A percentile compares a stretch with the other conserved stretches of the same genome.
Evolutionary conservation across 2,888 invertebrate genomes (phyloP).

Genomic region (Cyclophora albipunctata): DNA sequence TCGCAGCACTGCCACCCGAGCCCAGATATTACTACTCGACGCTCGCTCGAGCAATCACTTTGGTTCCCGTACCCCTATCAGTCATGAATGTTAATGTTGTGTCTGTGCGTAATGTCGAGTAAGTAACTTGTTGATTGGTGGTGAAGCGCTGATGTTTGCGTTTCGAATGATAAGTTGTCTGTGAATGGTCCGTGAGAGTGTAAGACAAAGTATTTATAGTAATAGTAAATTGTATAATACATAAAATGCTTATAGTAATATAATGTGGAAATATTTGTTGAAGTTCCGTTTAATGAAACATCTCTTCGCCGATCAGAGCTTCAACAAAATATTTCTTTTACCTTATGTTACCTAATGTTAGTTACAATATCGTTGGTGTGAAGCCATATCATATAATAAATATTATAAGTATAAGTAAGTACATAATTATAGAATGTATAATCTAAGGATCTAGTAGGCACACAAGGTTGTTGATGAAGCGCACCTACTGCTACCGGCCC

Average conservation of each 20-base stretch:
- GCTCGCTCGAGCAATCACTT: constrained; percentile 65
- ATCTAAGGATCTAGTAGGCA: constrained; percentile 17
- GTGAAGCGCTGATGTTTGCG: constrained; percentile 42
- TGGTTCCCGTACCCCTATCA: constrained; percentile 67
- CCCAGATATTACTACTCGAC: constrained; percentile 65
- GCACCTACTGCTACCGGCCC: constrained; percentile 25
- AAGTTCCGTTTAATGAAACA: not conserved
- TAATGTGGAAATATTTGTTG: constrained; percentile 9
- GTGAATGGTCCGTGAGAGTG: constrained; percentile 31
- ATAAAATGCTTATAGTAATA: constrained; percentile 25
- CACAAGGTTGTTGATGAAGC: constrained; percentile 24
- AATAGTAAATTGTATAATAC: constrained; percentile 25
- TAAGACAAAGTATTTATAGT: constrained; percentile 20
- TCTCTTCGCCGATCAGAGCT: not conserved
- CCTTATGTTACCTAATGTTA: not conserved
- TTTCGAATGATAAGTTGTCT: constrained; percentile 25
- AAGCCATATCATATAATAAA: constrained; percentile 8
- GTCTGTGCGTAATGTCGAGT: constrained; percentile 35
- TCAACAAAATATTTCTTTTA: not conserved
- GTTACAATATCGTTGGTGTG: not conserved
- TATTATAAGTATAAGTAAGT: constrained; percentile 1
- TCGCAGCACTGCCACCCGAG: constrained; percentile 70
- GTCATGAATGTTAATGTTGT: constrained; percentile 43
- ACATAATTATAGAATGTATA: not conserved
- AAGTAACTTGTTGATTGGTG: constrained; percentile 4